These are phyloP conservation scores for Tetragnatha versicolor DNA, from an alignment of 1,140 invertebrate species.

Conservation along the genomic window DNA sequence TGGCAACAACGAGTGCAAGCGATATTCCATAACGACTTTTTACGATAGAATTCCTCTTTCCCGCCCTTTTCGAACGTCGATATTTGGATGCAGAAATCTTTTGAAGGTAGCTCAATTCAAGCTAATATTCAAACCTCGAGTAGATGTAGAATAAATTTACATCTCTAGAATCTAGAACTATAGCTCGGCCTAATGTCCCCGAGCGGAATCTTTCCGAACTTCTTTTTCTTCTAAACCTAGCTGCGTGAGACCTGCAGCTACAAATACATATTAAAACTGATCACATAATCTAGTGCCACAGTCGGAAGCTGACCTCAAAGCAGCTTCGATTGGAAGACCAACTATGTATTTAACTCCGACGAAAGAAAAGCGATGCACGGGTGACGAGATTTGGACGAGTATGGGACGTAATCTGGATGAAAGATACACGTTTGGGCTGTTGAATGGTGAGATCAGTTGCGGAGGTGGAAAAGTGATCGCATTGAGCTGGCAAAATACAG, in stretches of 20 bases:
- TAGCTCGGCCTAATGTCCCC: constrained; percentile 36
- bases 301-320: constrained; percentile 10
- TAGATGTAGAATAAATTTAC: constrained; percentile 48
- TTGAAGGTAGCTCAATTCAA: constrained; percentile 54
- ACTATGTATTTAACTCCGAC: too few species aligned
- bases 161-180: constrained; percentile 38
- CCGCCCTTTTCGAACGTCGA: constrained; percentile 8
- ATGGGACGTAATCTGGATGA: too few species aligned
- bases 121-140: constrained; percentile 48
- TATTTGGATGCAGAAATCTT: constrained; percentile 28
- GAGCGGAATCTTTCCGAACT: constrained; percentile 40
- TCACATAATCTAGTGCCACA: constrained; percentile 18
- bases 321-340: constrained; percentile 30
- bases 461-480: too few species aligned
- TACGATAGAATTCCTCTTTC: constrained; percentile 25
- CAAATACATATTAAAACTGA: constrained; percentile 31
- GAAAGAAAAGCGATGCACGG: too few species aligned
- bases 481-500: too few species aligned
- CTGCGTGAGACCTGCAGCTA: constrained; percentile 25
- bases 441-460: too few species aligned
- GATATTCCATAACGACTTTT: constrained; percentile 4
- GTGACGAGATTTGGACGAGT: too few species aligned
- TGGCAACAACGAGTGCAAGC: constrained; percentile 26
- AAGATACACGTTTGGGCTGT: too few species aligned
- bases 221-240: constrained; percentile 56